Evolutionary conservation across 2,113 vertebrate species (phyloP).

Genomic region (Rana temporaria): DNA sequence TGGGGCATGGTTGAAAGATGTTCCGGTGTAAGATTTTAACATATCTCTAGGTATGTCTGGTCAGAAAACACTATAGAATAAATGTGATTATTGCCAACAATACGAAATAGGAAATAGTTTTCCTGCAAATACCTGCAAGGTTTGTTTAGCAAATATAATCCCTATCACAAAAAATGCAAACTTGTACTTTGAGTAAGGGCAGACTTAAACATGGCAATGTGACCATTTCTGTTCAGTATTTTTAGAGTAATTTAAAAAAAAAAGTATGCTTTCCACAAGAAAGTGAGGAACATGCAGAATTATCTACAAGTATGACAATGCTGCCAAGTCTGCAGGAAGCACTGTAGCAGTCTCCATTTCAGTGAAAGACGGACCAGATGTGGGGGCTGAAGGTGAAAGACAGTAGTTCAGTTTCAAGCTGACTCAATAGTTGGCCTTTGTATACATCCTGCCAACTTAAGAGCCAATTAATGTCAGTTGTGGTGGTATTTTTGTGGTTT

Average conservation of each 20-base stretch:
- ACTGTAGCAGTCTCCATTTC: conserved; percentile 16
- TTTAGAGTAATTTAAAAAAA: not conserved
- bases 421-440: conserved; percentile 39
- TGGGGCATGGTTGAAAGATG: too few species aligned
- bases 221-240: not conserved
- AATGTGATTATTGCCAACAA: too few species aligned
- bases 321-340: conserved; percentile 32
- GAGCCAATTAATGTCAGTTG: conserved; percentile 56
- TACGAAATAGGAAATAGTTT: too few species aligned
- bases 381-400: conserved; percentile 49
- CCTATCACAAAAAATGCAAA: too few species aligned
- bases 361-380: conserved; percentile 37
- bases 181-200: too few species aligned
- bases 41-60: too few species aligned
- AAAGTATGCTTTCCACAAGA: not conserved
- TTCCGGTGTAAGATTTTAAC: too few species aligned
- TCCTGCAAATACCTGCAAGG: too few species aligned
- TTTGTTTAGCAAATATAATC: too few species aligned
- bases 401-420: conserved; percentile 16
- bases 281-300: not conserved
- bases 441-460: conserved; percentile 45
- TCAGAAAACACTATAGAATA: too few species aligned
- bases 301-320: conserved; percentile 10
- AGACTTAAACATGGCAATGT: not conserved
- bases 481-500: conserved; percentile 26